Conservation (phyloP, 2,888 invertebrate genomes). For the Lycia hirtaria region DNA sequence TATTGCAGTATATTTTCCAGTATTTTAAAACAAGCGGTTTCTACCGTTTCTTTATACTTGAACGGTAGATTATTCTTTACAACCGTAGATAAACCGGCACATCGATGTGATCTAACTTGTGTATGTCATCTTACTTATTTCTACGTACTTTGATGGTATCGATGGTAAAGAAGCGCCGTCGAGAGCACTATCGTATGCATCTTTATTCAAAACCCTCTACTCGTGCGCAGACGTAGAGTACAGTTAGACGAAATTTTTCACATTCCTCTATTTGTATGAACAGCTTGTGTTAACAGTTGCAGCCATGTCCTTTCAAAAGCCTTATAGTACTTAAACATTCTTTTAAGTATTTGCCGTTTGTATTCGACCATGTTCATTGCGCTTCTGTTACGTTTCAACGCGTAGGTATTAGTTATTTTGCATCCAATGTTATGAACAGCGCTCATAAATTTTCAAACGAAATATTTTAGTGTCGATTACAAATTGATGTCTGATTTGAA, state of each 20-base stretch:
- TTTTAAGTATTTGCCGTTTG: constrained; percentile 24
- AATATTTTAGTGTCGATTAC: neutral
- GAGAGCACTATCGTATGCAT: constrained; percentile 54
- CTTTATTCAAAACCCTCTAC: constrained; percentile 49
- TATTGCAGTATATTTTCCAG: neutral
- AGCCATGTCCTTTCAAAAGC: constrained; percentile 52
- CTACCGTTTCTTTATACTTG: constrained; percentile 43
- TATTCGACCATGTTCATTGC: constrained; percentile 29
- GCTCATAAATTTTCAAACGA: neutral
- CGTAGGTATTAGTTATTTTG: constrained; percentile 1
- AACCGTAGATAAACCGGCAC: constrained; percentile 41
- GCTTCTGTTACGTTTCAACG: neutral
- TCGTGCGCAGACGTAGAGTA: constrained; percentile 50
- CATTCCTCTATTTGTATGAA: constrained; percentile 67
- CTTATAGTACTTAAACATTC: constrained; percentile 21
- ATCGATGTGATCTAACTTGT: constrained; percentile 18
- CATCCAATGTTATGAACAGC: neutral
- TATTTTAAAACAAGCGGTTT: neutral
- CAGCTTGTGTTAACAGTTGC: constrained; percentile 53
- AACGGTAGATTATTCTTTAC: constrained; percentile 43
- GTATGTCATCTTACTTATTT: constrained; percentile 39
- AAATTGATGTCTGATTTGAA: constrained; percentile 1
- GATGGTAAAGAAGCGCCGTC: constrained; percentile 43
- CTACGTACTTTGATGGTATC: constrained; percentile 43
- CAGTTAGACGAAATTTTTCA: constrained; percentile 74